These are phyloP conservation scores for Scaptomyza graminum DNA, from an alignment of 1,140 invertebrate species.

Conservation along the genomic window DNA sequence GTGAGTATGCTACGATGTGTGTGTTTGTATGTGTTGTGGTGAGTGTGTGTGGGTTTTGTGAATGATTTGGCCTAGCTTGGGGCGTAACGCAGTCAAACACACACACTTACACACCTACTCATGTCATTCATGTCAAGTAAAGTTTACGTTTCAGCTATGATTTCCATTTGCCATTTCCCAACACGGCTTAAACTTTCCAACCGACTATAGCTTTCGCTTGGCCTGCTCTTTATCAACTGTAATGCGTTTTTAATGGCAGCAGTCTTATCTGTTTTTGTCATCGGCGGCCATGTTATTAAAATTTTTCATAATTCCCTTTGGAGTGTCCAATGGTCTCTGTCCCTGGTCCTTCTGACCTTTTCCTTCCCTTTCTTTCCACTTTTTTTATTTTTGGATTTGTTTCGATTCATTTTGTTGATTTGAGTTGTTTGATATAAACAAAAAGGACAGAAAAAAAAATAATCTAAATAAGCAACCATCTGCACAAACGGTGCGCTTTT, in stretches of 20 bases:
- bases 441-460: constrained; percentile 5
- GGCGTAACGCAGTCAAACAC: constrained; percentile 26
- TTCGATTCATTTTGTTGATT: constrained; percentile 48
- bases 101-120: constrained; percentile 27
- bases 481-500: constrained; percentile 49
- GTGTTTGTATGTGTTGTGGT: constrained; percentile 52
- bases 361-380: constrained; percentile 13
- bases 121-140: constrained; percentile 60
- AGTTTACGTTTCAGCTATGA: constrained; percentile 52
- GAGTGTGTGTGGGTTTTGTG: constrained; percentile 54
- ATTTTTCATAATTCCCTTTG: constrained; percentile 68
- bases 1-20: constrained; percentile 14
- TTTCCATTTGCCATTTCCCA: constrained; percentile 31
- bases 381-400: constrained; percentile 1
- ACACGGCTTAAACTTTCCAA: not conserved
- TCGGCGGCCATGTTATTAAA: constrained; percentile 68
- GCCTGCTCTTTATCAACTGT: constrained; percentile 67
- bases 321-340: constrained; percentile 23
- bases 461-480: constrained; percentile 38
- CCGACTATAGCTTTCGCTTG: constrained; percentile 6
- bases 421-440: constrained; percentile 53
- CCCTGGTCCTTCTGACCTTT: constrained; percentile 1
- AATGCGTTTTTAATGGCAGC: constrained; percentile 79
- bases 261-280: constrained; percentile 75
- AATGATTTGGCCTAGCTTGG: constrained; percentile 61